Evolutionary conservation across 2,888 invertebrate genomes (phyloP), one percentile per base, ranked within the genome.

Genomic region (Mimas tiliae): DNA sequence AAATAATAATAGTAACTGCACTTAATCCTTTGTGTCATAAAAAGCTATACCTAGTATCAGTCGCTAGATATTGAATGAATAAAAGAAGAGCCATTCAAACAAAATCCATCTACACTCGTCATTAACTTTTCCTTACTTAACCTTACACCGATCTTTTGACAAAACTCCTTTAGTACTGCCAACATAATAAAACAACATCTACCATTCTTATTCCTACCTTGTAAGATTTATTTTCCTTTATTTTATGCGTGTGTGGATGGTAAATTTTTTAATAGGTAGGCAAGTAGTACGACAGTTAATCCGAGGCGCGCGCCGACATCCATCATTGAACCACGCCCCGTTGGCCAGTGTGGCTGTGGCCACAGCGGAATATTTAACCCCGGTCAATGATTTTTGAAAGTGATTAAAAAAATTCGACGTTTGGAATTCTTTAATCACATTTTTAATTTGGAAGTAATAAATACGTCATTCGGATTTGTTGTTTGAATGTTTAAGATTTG

Each of bases 281-380:
- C 63, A 66, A 63, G 62, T 63, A 66, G 63, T 63, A 81, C 77
- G 80, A 83, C 83, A 83, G 82, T 84, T 81, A 82, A 84, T 84
- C 84, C 76, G 74, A 73, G 69, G 79, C 78, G 70, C 74, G 80
- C 81, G 81, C 89, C 42, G 68, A 67, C 71, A 92, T 91, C 90
- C 89, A 92, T 91, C 92, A 90, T 73, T 65, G 81, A 63, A 70
- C 90, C 91, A 85, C 91, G 91, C 91, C 91, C 85, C 74, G 78
- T 72, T 69, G 76, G 79, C 77, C 79, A 76, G 70, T 76, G 72
- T 65, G 33, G 55, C 65, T 76, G 72, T 65, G 33, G 55, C 65
- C 76, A 72, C 72, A 66, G 27, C 62, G 67, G 67, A 69, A 65
- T 69, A 70, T 70, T 81, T 80, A 79, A 79, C 79, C 76, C 72